These are phyloP conservation scores for Salticus scenicus DNA, from an alignment of 2,888 invertebrate genomes.

Conservation along the genomic window DNA sequence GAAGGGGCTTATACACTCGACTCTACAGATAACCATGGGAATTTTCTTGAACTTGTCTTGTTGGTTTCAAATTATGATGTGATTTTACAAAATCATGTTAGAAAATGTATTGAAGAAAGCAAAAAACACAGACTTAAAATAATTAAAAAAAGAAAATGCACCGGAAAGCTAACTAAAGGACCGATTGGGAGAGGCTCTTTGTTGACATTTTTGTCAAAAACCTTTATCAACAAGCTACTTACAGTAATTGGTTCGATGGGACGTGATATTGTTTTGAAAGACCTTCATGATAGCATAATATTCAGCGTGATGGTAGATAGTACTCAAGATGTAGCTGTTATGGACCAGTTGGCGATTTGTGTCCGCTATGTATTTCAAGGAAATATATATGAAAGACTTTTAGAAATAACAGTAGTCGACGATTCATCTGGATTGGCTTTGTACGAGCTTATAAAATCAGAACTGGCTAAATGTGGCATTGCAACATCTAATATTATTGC, in stretches of 20 bases:
- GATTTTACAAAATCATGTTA: slow-evolving; percentile 3
- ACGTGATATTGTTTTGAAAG: not conserved
- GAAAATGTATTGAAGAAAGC: slow-evolving; percentile 1
- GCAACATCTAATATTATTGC: not conserved
- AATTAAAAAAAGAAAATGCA: too few relatives aligned
- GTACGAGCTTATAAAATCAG: slow-evolving; percentile 13
- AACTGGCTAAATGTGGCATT: slow-evolving; percentile 8
- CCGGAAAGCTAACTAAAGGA: too few relatives aligned
- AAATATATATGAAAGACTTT: not conserved
- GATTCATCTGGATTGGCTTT: not conserved
- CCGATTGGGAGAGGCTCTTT: too few relatives aligned
- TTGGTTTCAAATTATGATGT: slow-evolving; percentile 4
- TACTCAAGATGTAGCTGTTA: slow-evolving; percentile 22
- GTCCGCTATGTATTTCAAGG: slow-evolving; percentile 1
- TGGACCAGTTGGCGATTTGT: not conserved
- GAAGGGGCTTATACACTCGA: not conserved
- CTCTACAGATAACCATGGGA: slow-evolving; percentile 2
- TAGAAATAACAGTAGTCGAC: slow-evolving; percentile 1
- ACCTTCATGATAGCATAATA: not conserved
- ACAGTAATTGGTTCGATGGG: not conserved
- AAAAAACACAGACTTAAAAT: slow-evolving; percentile 13
- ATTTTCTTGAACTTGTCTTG: not conserved
- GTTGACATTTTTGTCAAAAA: slow-evolving; percentile 7
- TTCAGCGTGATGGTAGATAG: not conserved
- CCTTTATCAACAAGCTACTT: not conserved